Percentiles rank a stretch among this genome's conserved stretches.
These are phyloP conservation scores for Archips crataeganus DNA, from an alignment of 2,888 invertebrate species.

Conservation along the genomic window DNA sequence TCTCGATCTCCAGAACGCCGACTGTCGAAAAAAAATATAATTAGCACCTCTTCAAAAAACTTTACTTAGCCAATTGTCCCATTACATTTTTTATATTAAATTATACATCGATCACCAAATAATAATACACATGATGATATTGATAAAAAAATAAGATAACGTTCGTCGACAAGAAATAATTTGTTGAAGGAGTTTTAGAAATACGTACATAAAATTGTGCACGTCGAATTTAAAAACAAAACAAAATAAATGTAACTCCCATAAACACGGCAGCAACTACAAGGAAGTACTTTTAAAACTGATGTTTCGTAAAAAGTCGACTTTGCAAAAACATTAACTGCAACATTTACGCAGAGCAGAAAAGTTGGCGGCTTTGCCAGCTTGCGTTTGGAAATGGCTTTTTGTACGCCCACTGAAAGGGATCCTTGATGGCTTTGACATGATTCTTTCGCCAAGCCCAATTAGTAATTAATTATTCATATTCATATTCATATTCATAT, in stretches of 20 bases:
- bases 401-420: constrained; percentile 18
- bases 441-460: constrained; percentile 18
- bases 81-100: too few species aligned
- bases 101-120: too few species aligned
- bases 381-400: constrained; percentile 21
- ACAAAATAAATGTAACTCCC: not conserved
- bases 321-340: constrained; percentile 20
- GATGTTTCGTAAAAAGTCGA: constrained; percentile 11
- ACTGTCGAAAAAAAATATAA: too few species aligned
- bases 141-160: too few species aligned
- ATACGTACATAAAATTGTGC: too few species aligned
- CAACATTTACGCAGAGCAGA: constrained; percentile 8
- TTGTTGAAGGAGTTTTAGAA: too few species aligned
- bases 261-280: not conserved
- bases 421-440: constrained; percentile 20
- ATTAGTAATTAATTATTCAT: constrained; percentile 28
- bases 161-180: too few species aligned
- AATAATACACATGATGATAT: too few species aligned
- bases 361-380: constrained; percentile 23
- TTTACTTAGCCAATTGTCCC: too few species aligned
- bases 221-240: not conserved
- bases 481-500: too few species aligned
- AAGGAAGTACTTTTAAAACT: constrained; percentile 1
- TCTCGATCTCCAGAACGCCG: too few species aligned
- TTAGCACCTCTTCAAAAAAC: too few species aligned